Conservation (phyloP, 2,888 invertebrate genomes). For the Coelopa pilipes region DNA sequence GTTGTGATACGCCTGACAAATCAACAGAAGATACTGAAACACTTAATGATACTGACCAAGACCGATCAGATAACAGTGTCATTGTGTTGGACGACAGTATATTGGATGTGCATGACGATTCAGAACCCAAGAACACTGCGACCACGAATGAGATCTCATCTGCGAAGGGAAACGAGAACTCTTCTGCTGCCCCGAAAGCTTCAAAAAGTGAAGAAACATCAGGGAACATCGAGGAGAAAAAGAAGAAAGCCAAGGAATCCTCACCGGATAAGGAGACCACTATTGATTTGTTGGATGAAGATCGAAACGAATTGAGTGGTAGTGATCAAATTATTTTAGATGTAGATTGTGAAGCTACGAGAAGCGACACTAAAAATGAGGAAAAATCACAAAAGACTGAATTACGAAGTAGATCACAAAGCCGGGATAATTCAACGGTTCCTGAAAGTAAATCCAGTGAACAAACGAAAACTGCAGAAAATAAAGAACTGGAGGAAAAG, state of each 20-base stretch:
- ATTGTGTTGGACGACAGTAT: slow-evolving; percentile 26
- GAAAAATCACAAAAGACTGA: slow-evolving; percentile 13
- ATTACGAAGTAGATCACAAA: not conserved
- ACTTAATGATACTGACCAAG: too few species aligned
- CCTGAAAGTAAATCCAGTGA: slow-evolving; percentile 1
- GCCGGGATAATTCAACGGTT: not conserved
- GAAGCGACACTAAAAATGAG: not conserved
- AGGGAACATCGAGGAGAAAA: slow-evolving; percentile 23
- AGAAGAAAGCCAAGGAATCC: not conserved
- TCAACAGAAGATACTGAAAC: slow-evolving; percentile 5
- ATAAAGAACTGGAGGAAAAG: slow-evolving; percentile 4
- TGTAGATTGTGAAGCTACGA: slow-evolving; percentile 35
- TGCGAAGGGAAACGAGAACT: slow-evolving; percentile 9
- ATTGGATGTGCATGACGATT: not conserved
- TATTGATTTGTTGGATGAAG: not conserved
- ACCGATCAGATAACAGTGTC: slow-evolving; percentile 19
- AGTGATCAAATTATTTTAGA: slow-evolving; percentile 37
- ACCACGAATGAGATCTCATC: not conserved
- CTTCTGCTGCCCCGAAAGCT: slow-evolving; percentile 1
- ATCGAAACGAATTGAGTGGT: slow-evolving; percentile 4
- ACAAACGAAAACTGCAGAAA: slow-evolving; percentile 4
- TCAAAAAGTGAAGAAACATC: not conserved
- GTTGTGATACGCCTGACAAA: not conserved
- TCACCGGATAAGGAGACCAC: not conserved
- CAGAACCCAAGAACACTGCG: slow-evolving; percentile 3